Evolutionary conservation across 2,888 invertebrate genomes (phyloP), one percentile per base, ranked within the genome.

Genomic region (Tricholauxania praeusta): DNA sequence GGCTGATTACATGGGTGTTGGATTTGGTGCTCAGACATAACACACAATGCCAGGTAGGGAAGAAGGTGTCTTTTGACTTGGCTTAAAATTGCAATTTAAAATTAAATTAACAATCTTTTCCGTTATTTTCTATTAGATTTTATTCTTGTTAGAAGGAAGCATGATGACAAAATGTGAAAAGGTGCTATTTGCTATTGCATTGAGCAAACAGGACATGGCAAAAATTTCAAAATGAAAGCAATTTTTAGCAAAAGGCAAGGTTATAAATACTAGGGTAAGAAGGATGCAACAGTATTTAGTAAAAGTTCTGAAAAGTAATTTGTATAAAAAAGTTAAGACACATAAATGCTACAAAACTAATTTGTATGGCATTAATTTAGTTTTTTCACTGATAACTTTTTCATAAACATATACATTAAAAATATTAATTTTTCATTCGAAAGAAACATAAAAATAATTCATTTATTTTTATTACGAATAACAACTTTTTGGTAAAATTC

Each of bases 91-190:
- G 52, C 57, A 70, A 62, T 70, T 53, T 53, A 47, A 52, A 63
- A 70, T 62, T 70, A 63, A 70, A 70, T 63, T 70, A 63, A 63
- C 53, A 62, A 51, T 15, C 32, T 53, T 63, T 67, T 52, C 53
- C 22, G 12, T 67, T 47, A 47, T 68, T 68, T 59, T 15, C 39
- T 28, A 12, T 57, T 59, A 57, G 59, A 17, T 32, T 59, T 68
- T 32, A 28, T 49, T 64, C 48, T 47, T 63, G 63, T 15, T 28
- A 60, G 48, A n/a, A 22, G 28, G 5, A 12, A n/a, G 57, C 15
- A 28, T 22, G 53, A 39, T 39, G 39, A 39, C 39, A 39, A 39
- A 39, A 39, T 39, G 10, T 39, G 10, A 39, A 10, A 39, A 39
- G 39, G 39, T 39, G 39, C 10, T 39, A 10, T 10, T 39, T 39